phyloP scores from a whole-genome alignment of 2,888 invertebrate genomes.

The Elysia crispata region DNA sequence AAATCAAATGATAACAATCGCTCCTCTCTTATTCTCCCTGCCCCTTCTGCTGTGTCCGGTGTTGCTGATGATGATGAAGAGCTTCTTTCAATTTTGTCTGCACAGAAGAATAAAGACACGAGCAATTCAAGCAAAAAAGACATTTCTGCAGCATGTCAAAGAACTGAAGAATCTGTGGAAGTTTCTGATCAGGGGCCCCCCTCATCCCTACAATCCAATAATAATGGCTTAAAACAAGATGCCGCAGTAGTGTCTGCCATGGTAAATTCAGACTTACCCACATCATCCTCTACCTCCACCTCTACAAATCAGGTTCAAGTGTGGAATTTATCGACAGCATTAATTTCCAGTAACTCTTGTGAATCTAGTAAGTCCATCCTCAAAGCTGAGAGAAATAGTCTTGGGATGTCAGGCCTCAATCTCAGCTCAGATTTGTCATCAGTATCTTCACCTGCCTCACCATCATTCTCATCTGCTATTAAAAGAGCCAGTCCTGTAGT shows the following conservation, averaged over 20 bases:
- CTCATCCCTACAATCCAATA: background rate
- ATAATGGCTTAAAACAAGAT: background rate
- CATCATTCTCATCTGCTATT: background rate
- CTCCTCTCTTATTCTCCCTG: background rate
- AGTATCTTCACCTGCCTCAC: background rate
- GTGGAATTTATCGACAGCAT: no score
- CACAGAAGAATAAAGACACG: conserved; percentile 37
- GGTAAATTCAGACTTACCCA: no score
- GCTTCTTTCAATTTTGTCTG: conserved; percentile 45
- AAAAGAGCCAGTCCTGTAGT: background rate
- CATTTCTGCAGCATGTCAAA: background rate
- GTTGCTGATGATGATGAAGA: conserved; percentile 50
- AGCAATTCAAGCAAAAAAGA: background rate
- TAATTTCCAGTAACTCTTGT: no score
- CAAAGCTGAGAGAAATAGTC: conserved; percentile 35
- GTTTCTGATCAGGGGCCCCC: background rate
- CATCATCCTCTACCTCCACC: no score
- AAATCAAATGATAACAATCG: background rate
- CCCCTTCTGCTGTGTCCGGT: background rate
- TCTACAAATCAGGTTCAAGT: no score
- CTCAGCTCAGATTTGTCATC: background rate
- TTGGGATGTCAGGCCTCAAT: conserved; percentile 38
- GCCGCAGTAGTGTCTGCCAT: background rate
- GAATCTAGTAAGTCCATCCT: background rate
- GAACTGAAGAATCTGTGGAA: background rate